Percentiles rank a stretch among this genome's conserved stretches.
phyloP scores from a whole-genome alignment of 1,140 invertebrate genomes.

The Drosophila ananassae region DNA sequence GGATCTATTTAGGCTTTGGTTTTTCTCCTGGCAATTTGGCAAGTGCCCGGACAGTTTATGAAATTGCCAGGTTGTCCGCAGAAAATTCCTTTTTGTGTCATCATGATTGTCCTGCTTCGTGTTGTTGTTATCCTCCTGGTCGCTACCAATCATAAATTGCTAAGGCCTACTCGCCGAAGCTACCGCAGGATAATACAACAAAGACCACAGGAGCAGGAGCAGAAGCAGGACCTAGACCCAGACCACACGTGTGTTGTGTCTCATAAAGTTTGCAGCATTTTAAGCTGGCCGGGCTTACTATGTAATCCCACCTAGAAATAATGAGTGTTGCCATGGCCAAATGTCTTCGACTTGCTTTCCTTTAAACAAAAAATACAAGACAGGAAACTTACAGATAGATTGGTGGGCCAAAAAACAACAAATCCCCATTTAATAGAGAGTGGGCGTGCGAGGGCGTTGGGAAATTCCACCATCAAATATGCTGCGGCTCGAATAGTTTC shows the following conservation, averaged over 20 bases:
- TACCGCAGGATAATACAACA: slow-evolving; percentile 33
- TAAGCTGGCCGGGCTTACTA: slow-evolving; percentile 73
- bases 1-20: slow-evolving; percentile 11
- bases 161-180: slow-evolving; percentile 53
- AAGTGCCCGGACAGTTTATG: slow-evolving; percentile 76
- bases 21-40: slow-evolving; percentile 68
- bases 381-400: slow-evolving; percentile 44
- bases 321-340: slow-evolving; percentile 69
- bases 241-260: slow-evolving; percentile 73
- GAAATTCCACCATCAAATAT: slow-evolving; percentile 70
- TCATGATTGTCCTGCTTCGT: slow-evolving; percentile 34
- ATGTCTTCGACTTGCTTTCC: slow-evolving; percentile 40
- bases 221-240: neutral
- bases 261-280: slow-evolving; percentile 80
- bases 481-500: slow-evolving; percentile 74
- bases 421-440: slow-evolving; percentile 77
- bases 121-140: slow-evolving; percentile 31
- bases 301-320: slow-evolving; percentile 77
- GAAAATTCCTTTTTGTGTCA: slow-evolving; percentile 42
- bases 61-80: slow-evolving; percentile 80
- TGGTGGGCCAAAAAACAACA: slow-evolving; percentile 34
- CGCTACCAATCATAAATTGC: slow-evolving; percentile 75
- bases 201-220: neutral
- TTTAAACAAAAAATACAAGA: slow-evolving; percentile 46
- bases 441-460: slow-evolving; percentile 51